A percentile compares a stretch with the other conserved stretches of the same genome.
phyloP scores from a whole-genome alignment of 92 coral and sea anemone species.

The Anthopleura xanthogrammica region DNA sequence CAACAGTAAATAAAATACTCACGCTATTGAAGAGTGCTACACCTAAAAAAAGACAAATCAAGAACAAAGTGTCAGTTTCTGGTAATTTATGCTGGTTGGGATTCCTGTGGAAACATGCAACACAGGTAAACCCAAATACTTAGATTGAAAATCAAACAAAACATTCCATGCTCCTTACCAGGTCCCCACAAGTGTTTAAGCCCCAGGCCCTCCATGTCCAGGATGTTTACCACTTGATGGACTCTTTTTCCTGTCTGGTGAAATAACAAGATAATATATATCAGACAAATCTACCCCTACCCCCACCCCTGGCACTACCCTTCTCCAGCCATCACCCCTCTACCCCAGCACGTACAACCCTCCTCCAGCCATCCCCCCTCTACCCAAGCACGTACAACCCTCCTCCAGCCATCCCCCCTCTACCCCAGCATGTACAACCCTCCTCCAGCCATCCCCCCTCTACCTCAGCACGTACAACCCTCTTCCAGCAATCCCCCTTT shows the following conservation, averaged over 20 bases:
- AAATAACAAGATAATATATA: background rate
- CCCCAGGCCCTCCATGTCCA: constrained; percentile 87
- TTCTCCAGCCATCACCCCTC: too few relatives aligned
- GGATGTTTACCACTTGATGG: constrained; percentile 58
- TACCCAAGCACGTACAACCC: too few relatives aligned
- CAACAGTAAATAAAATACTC: constrained; percentile 28
- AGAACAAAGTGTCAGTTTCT: too few relatives aligned
- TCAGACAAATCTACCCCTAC: background rate
- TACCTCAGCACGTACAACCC: too few relatives aligned
- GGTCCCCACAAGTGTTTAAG: constrained; percentile 84
- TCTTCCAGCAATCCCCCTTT: too few relatives aligned
- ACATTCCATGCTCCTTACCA: constrained; percentile 38
- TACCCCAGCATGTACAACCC: too few relatives aligned
- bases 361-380: too few relatives aligned
- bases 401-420: too few relatives aligned
- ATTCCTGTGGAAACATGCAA: background rate
- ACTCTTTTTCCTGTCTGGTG: constrained; percentile 52
- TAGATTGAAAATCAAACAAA: background rate
- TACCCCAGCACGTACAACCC: too few relatives aligned
- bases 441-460: too few relatives aligned
- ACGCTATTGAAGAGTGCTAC: constrained; percentile 73
- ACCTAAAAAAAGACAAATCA: constrained; percentile 34
- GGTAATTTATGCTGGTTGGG: background rate
- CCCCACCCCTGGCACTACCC: too few relatives aligned
- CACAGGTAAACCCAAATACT: background rate